phyloP scores from a whole-genome alignment of 2,888 invertebrate species.

The Taphrorychus bicolor region DNA sequence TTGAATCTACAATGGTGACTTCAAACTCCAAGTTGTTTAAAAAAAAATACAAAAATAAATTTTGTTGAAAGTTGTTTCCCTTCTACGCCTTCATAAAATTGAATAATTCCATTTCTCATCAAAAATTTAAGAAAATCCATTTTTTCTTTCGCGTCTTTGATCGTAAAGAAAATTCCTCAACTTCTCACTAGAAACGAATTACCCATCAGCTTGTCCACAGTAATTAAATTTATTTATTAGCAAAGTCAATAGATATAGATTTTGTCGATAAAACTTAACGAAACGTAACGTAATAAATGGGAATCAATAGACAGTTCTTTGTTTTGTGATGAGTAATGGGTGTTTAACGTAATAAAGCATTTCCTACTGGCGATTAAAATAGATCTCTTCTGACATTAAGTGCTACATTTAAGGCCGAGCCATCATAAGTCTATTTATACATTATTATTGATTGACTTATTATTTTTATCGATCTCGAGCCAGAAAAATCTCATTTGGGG shows the following conservation, averaged over 20 bases:
- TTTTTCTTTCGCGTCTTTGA: too few relatives aligned
- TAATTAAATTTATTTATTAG: not conserved
- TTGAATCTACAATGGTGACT: too few relatives aligned
- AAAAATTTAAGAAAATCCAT: too few relatives aligned
- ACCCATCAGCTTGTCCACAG: too few relatives aligned
- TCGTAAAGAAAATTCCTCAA: too few relatives aligned
- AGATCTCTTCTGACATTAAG: not conserved
- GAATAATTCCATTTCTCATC: too few relatives aligned
- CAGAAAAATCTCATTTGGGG: too few relatives aligned
- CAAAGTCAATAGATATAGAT: not conserved
- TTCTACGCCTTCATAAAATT: too few relatives aligned
- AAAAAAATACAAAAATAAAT: too few relatives aligned
- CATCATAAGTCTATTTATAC: not conserved
- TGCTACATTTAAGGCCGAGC: not conserved
- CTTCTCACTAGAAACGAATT: too few relatives aligned
- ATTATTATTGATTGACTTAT: not conserved
- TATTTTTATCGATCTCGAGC: not conserved
- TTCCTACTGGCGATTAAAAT: constrained; percentile 1
- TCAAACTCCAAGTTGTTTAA: too few relatives aligned
- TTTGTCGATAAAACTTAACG: constrained; percentile 3
- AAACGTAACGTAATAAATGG: not conserved
- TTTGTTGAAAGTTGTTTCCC: too few relatives aligned
- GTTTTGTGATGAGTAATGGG: not conserved
- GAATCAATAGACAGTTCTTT: constrained; percentile 2
- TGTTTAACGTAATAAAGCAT: not conserved